Base-by-base conservation (phyloP, 2,888 invertebrate species). In the Drosophila greeni region DNA sequence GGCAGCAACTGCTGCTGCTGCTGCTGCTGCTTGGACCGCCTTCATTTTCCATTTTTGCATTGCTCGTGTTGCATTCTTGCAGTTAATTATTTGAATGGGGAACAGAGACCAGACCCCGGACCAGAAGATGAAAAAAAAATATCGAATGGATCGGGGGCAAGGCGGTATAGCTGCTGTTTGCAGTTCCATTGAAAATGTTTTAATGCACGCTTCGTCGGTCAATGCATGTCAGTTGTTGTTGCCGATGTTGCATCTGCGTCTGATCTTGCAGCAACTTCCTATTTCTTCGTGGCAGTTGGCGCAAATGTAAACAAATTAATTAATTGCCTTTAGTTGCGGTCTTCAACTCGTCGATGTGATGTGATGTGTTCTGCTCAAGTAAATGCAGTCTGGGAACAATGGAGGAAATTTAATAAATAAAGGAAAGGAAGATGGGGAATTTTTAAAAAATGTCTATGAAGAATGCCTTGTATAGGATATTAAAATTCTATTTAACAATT, bases 51-150 rank as follows among this genome's bases (percentile, higher is more conserved):
- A 59, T 68, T 71, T 71, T 69, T 64, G 43, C 68, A 61, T 75
- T 83, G 83, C 78, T 82, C 81, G 76, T 81, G 81, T 81, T 81
- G 84, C 81, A 81, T 83, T 81, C 83, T 83, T 83, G 82, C 75
- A 81, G 75, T 80, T 82, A 79, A 83, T 83, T 83, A 81, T 81
- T 79, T 81, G 76, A 69, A 55, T 68, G 56, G 52, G 58, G 73
- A 68, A 55, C 62, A 60, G 73, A 74, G 74, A 75, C 66, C 66
- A 62, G 56, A 65, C 60, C 66, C 65, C 60, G 33, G 43, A 56
- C 56, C 65, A 26, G 67, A 47, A 48, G 49, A 33, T 33, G 29
- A 11, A 49, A 49, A 42, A 40, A 40, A 42, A 24, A 40, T 2
- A 24, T 43, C 54, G n/a, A 57, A 33, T 39, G 47, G 37, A 20